Base-by-base conservation (phyloP, 2,797 vertebrate species). In the Rhodeus uyekii region DNA sequence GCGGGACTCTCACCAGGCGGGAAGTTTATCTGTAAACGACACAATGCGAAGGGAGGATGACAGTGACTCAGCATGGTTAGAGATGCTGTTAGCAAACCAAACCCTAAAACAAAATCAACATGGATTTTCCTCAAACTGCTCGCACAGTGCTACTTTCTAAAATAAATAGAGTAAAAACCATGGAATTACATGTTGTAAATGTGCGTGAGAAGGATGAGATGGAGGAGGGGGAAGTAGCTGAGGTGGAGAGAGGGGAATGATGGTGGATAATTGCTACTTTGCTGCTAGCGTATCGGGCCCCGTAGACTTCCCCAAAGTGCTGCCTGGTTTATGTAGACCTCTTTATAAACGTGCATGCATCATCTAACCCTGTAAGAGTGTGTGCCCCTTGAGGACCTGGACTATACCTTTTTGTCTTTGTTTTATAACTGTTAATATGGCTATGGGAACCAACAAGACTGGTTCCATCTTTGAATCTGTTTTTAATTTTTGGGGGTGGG, bases 21-120 rank as follows among this genome's bases (percentile, higher is more conserved):
- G 98, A 99, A 95, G 98, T 99, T 87, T 99, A 99, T 91, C 97
- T 99, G 97, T 99, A 96, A 96, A 95, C 22, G n/a, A 64, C 79
- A 72, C 39, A 53, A 50, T 65, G 55, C 32, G 14, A 81, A 48
- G 36, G 38, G 69, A 79, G 53, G 27, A 58, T 39, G 53, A 61
- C 76, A 69, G 63, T 67, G 63, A 79, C 76, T 77, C 80, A 48
- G 61, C 78, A 71, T 76, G 79, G 71, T 67, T 72, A 79, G 68
- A 85, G 85, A 88, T 82, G 58, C 85, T 83, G 75, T 81, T 76
- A 74, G 85, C 32, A 75, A 82, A 86, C 64, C 81, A 78, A 86
- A 80, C 82, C 80, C 61, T 79, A 42, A 81, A 68, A 74, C 73
- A 71, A 85, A 83, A 82, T 48, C 67, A 73, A 68, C 81, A 19